Evolutionary conservation across 2,113 vertebrate genomes (phyloP), one percentile per base, ranked within the genome.

Genomic region (Perca schrenkii): DNA sequence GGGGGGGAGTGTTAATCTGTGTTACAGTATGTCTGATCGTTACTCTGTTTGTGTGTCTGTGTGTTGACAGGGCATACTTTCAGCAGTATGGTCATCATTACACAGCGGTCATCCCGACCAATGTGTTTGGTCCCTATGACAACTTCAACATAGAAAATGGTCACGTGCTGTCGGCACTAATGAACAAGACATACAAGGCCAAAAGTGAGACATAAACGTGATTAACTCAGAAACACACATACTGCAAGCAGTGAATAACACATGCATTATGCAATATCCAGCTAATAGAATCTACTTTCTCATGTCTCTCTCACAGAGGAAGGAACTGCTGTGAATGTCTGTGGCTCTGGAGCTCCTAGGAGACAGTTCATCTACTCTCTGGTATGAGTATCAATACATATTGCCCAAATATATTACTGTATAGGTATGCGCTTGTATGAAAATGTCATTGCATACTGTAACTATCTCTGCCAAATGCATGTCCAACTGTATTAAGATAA

Each of bases 311-410:
- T 46, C n/a, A 15, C 21, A 87, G 81, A 93, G 77, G 91, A 92
- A 0, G 93, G 95, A 64, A 94, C 95, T 0, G 67, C 95, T 10
- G 77, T 98, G 85, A 94, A 88, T 0, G 85, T 98, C 19, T 98
- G 97, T 95, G 97, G 97, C 19, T 95, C 97, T 0, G 97, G 97
- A 28, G 95, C 90, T 12, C 95, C 97, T 0, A 93, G 94, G 58
- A 94, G 97, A 58, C 97, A 98, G 85, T 98, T 98, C 92, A 97
- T 97, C 80, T 98, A 97, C 86, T 98, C 97, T 2, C 86, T 96
- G 95, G 86, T 90, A 77, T 11, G 31, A 54, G 6, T 68, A 19
- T 58, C 36, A 53, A 12, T 52, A 19, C n/a, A 56, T 15, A 21
- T 47, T 43, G 4, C 4, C 22, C 7, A 15, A 16, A 57, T 11